Evolutionary conservation across 2,113 vertebrate genomes (phyloP), one percentile per base, ranked within the genome.

Genomic region (Ophthalmolycus amberensis): DNA sequence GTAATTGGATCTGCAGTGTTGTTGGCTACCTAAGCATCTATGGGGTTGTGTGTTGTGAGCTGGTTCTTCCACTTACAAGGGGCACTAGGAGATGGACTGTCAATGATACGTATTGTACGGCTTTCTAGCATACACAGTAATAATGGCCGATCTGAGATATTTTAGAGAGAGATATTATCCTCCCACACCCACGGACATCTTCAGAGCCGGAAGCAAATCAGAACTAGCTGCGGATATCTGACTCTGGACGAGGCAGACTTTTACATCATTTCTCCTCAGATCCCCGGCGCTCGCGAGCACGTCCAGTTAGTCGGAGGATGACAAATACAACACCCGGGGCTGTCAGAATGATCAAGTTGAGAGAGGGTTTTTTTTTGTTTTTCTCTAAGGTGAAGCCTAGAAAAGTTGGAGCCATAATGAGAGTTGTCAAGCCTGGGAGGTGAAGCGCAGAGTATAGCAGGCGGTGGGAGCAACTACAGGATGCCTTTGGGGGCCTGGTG

Each of bases 1-100:
- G 96, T 99, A 98, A 99, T 99, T 98, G 96, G 97, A 95, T 95
- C 96, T 95, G 84, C 92, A 88, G 93, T 91, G 92, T 93, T 67
- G 94, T 93, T 90, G 95, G 92, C 93, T 91, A 94, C 90, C 88
- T 92, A 91, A 94, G 90, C 87, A 91, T 89, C 86, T 77, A 67
- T 79, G 77, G 68, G 82, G 64, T 64, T 80, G 83, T 65, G 85
- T 79, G 67, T 77, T 80, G 83, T 89, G 86, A 75, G 73, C 75
- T 60, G 34, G 58, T 78, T 82, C 50, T 60, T 63, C 38, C 71
- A 63, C 73, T 83, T 82, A 80, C 89, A 83, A 89, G 70, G 83
- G 81, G 27, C 79, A 79, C 74, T 42, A 75, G 70, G 82, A 83
- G 90, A 92, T 88, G 86, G 78, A 82, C 79, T 82, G 79, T 85